Evolutionary conservation across 2,888 invertebrate genomes (phyloP).

Genomic region (Synanthedon vespiformis): DNA sequence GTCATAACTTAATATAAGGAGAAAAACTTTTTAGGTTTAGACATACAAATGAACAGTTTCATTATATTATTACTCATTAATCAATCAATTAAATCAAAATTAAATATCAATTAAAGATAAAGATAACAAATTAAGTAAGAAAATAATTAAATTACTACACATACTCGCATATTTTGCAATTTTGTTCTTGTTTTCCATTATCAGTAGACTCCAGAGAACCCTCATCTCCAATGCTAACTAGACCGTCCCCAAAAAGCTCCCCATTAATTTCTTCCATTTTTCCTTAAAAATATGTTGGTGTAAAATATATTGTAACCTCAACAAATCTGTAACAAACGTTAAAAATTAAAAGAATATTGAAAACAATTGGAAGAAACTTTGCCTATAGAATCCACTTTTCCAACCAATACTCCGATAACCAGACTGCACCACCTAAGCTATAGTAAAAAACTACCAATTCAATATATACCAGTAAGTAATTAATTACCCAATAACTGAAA

Average conservation of each 20-base stretch:
- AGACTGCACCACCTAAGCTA: no score
- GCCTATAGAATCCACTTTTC: no score
- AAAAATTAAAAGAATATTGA: background rate
- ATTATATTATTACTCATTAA: no score
- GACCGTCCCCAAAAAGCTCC: constrained; percentile 62
- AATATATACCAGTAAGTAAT: no score
- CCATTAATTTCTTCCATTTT: constrained; percentile 74
- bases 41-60: no score
- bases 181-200: constrained; percentile 69
- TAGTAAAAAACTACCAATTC: no score
- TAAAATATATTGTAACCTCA: constrained; percentile 49
- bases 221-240: constrained; percentile 61
- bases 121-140: background rate
- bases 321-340: constrained; percentile 45
- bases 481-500: no score
- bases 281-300: constrained; percentile 60
- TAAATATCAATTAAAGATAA: background rate
- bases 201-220: constrained; percentile 62
- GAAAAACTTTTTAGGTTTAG: background rate
- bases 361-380: background rate
- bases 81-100: background rate
- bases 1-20: background rate
- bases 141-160: constrained; percentile 16
- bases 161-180: constrained; percentile 76
- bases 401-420: no score